These are phyloP conservation scores for Gila orcuttii DNA, from an alignment of 2,113 vertebrate genomes.

Conservation along the genomic window DNA sequence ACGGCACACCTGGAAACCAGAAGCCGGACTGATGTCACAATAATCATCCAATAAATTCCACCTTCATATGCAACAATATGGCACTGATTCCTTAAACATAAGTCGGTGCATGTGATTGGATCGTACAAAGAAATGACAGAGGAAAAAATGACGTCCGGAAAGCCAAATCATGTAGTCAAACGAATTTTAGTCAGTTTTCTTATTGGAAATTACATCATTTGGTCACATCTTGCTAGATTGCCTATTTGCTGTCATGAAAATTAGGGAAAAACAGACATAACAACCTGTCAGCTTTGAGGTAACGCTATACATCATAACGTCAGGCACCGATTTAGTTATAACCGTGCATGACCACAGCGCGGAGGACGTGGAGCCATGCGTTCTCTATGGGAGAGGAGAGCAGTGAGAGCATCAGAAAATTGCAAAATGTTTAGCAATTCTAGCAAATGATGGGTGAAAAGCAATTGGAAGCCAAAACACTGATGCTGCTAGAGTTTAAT, in stretches of 20 bases:
- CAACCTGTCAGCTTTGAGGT: not conserved
- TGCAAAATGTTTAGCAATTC: not conserved
- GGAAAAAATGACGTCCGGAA: slow-evolving; percentile 27
- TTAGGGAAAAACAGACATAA: not conserved
- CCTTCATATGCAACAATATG: slow-evolving; percentile 43
- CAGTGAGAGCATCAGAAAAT: not conserved
- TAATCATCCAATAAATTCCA: slow-evolving; percentile 36
- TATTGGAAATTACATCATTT: slow-evolving; percentile 16
- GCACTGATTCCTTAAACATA: slow-evolving; percentile 46
- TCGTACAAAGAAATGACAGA: not conserved
- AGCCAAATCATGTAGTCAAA: slow-evolving; percentile 14
- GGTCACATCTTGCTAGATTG: not conserved
- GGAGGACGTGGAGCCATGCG: not conserved
- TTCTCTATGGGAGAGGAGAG: not conserved
- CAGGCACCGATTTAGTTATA: not conserved
- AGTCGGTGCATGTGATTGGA: slow-evolving; percentile 33
- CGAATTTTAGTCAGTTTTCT: not conserved
- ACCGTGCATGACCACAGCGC: not conserved
- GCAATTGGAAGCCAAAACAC: not conserved
- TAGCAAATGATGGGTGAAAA: not conserved
- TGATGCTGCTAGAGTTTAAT: not conserved
- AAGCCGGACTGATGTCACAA: not conserved
- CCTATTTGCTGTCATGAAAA: slow-evolving; percentile 2
- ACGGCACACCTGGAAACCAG: slow-evolving; percentile 49
- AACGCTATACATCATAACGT: not conserved